These are phyloP conservation scores for Acanthococcus lagerstroemiae DNA, from an alignment of 2,888 invertebrate species.

Conservation along the genomic window DNA sequence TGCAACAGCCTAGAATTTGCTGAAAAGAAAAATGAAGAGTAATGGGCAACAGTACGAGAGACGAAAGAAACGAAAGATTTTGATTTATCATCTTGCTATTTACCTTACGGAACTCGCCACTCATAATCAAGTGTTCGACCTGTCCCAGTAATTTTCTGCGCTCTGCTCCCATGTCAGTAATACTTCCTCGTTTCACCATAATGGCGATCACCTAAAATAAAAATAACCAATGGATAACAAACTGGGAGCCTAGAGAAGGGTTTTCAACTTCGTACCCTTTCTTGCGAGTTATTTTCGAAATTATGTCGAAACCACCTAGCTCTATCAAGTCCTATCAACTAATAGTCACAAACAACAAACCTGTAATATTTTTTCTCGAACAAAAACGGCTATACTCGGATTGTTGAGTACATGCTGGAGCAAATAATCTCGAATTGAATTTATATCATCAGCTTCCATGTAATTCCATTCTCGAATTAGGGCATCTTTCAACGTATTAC, in stretches of 20 bases:
- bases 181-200: slow-evolving; percentile 72
- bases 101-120: slow-evolving; percentile 55
- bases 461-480: slow-evolving; percentile 75
- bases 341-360: slow-evolving; percentile 41
- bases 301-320: no score
- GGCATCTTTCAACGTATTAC: slow-evolving; percentile 67
- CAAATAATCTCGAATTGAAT: slow-evolving; percentile 63
- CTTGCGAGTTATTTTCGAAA: no score
- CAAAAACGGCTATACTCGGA: slow-evolving; percentile 58
- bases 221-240: slow-evolving; percentile 11
- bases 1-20: slow-evolving; percentile 75
- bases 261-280: no score
- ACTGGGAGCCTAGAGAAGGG: no score
- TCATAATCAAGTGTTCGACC: slow-evolving; percentile 64
- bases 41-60: slow-evolving; percentile 37
- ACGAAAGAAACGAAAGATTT: slow-evolving; percentile 20
- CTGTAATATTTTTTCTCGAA: slow-evolving; percentile 62
- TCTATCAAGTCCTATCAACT: no score
- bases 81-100: slow-evolving; percentile 32
- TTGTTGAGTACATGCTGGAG: slow-evolving; percentile 64
- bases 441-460: slow-evolving; percentile 57
- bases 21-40: slow-evolving; percentile 41
- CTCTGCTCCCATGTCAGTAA: slow-evolving; percentile 61
- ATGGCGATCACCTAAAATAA: slow-evolving; percentile 68
- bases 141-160: slow-evolving; percentile 56